Evolutionary conservation across 1,140 invertebrate genomes (phyloP).

Genomic region (Cydia amplana): DNA sequence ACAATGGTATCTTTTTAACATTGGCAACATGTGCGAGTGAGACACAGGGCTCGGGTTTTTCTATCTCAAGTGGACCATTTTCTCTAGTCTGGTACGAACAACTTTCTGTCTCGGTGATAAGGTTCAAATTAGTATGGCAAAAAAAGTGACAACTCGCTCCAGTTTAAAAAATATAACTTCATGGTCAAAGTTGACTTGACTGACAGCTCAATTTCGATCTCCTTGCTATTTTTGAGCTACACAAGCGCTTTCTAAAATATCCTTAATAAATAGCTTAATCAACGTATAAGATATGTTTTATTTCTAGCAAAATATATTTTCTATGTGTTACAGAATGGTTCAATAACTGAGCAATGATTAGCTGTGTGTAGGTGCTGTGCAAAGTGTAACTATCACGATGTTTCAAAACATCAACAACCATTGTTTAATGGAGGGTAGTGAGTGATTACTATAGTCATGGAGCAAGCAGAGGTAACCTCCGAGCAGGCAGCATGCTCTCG

Average conservation of each 20-base stretch:
- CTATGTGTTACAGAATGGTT: not conserved
- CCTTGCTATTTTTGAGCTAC: not conserved
- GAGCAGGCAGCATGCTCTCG: not conserved
- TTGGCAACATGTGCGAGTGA: no score
- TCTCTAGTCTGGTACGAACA: no score
- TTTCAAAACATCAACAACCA: slow-evolving; percentile 8
- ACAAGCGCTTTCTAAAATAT: not conserved
- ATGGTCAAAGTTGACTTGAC: no score
- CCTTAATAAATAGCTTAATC: not conserved
- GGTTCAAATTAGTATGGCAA: no score
- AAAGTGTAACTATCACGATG: not conserved
- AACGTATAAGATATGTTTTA: not conserved
- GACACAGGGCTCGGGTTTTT: no score
- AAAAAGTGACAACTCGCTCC: no score
- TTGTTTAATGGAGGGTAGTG: slow-evolving; percentile 1
- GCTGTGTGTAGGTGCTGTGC: not conserved
- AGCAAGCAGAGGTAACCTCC: not conserved
- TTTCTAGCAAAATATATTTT: not conserved
- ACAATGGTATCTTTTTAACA: no score
- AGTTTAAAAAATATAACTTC: no score
- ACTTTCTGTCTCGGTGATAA: no score
- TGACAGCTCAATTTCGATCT: not conserved
- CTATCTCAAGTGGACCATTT: no score
- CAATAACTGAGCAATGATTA: not conserved
- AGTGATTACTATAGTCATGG: not conserved